Evolutionary conservation across 2,113 vertebrate genomes (phyloP), one percentile per base, ranked within the genome.

Genomic region (Spizaetus ornatus): DNA sequence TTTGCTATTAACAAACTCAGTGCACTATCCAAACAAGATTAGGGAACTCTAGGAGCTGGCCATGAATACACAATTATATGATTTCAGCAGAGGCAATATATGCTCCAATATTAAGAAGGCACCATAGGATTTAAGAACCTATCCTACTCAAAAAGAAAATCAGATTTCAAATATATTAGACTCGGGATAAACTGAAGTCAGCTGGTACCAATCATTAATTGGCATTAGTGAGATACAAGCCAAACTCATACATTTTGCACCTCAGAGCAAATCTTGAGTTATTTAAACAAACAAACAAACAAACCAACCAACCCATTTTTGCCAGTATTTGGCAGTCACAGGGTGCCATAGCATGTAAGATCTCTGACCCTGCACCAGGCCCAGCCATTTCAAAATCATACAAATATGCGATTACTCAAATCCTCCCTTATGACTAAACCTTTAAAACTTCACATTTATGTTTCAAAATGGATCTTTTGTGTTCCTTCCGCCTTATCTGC

Each of bases 381-480:
- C 34, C 38, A 84, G 43, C 10, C 63, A 53, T 90, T 84, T 89
- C 45, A 90, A 90, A 93, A 79, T 79, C 79, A 31, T 36, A 58
- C 55, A 74, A 81, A 19, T 53, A 50, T 21, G 34, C 27, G 40
- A 59, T 91, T 81, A 43, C 17, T 50, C 16, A 63, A 58, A 61
- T 32, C 53, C 26, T 92, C 27, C 36, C 26, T 86, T 82, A 53
- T 48, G 62, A 88, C 23, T 80, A 59, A 63, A 95, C n/a, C 27
- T 62, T 50, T 80, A 59, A 63, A 95, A 42, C 27, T 58, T 50
- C 22, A 42, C 16, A 71, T 84, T 65, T 90, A 52, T 53, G 70
- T 93, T 62, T 82, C 63, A 89, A 89, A 95, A 94, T 55, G 38
- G 18, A 58, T 58, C 56, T 93, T 88, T 86, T 84, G 43, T 94